Percentiles rank a stretch among this genome's conserved stretches.
Conservation (phyloP, 2,113 vertebrate genomes). For the Coryphaenoides rupestris region DNA sequence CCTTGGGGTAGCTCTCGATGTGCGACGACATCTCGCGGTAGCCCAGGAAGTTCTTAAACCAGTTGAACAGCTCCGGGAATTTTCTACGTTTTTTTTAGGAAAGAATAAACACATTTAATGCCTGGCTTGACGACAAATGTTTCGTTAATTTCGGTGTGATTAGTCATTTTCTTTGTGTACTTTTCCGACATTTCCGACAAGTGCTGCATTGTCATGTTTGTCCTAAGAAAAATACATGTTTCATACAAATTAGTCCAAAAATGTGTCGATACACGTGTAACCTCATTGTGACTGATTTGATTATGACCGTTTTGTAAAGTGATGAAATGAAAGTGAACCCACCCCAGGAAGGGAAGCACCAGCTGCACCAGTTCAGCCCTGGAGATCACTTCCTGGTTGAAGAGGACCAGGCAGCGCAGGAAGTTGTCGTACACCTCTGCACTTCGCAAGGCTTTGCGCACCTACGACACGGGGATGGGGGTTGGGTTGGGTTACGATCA, state of each 20-base stretch:
- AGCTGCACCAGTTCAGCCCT: conserved; percentile 93
- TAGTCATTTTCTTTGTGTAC: too few species aligned
- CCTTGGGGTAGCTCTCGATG: conserved; percentile 92
- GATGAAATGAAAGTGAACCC: conserved; percentile 24
- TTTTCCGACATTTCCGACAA: too few species aligned
- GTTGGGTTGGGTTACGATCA: too few species aligned
- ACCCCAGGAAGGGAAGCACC: conserved; percentile 94
- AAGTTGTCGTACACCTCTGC: conserved; percentile 95
- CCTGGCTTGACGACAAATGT: background rate
- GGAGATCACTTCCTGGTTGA: conserved; percentile 98
- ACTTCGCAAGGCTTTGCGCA: conserved; percentile 92
- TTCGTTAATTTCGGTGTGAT: too few species aligned
- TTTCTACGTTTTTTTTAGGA: conserved; percentile 71
- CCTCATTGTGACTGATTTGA: too few species aligned
- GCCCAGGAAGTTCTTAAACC: conserved; percentile 98
- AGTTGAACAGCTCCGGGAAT: conserved; percentile 96
- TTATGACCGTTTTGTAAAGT: too few species aligned
- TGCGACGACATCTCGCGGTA: conserved; percentile 91
- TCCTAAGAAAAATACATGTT: too few species aligned
- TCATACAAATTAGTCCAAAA: too few species aligned
- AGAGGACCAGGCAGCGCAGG: conserved; percentile 96
- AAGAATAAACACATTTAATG: too few species aligned
- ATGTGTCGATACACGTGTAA: too few species aligned
- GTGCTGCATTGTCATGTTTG: too few species aligned
- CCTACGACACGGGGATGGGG: conserved; percentile 61